Evolutionary conservation across 2,113 vertebrate genomes (phyloP), one percentile per base, ranked within the genome.

Genomic region (Asarcornis scutulata): DNA sequence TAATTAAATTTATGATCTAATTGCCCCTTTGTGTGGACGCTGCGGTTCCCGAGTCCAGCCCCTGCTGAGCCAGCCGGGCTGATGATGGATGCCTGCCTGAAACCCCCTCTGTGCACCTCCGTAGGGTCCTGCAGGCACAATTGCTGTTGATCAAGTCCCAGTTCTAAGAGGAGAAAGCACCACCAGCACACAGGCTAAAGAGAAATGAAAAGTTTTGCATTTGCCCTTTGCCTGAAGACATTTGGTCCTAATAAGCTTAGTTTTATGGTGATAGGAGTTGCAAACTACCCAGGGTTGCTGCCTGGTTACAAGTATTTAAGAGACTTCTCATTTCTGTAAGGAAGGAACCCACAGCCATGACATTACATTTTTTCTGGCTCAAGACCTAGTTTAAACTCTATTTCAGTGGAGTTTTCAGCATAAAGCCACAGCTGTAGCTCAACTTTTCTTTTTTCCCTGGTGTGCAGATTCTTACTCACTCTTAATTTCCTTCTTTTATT

Each of bases 1-100:
- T 76, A 73, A 83, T 95, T 56, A 76, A 29, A 64, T 84, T 87
- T 83, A 76, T 75, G 34, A 60, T 72, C 29, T 92, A 56, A 38
- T 32, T 85, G 48, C 68, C 27, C 66, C 84, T 95, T 78, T 55
- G 52, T 40, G 74, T 79, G 84, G 91, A 88, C 0, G 1, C 42
- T 89, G 83, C 71, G n/a, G 58, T 44, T 83, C 29, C 79, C 64
- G 48, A 83, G 66, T 8, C n/a, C 34, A 56, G 38, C 20, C 29
- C 50, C 77, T 38, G 84, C 3, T 5, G 89, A 68, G 17, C 55
- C 48, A 3, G 6, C 48, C 0, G 0, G n/a, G 60, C 20, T 79
- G 53, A 64, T 79, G 64, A 88, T 58, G 29, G 53, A 44, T 68
- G 44, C 20, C 58, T 87, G 69, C 34, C 75, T 62, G 71, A 76